phyloP scores from a whole-genome alignment of 2,113 vertebrate species.

The Silurus glanis region DNA sequence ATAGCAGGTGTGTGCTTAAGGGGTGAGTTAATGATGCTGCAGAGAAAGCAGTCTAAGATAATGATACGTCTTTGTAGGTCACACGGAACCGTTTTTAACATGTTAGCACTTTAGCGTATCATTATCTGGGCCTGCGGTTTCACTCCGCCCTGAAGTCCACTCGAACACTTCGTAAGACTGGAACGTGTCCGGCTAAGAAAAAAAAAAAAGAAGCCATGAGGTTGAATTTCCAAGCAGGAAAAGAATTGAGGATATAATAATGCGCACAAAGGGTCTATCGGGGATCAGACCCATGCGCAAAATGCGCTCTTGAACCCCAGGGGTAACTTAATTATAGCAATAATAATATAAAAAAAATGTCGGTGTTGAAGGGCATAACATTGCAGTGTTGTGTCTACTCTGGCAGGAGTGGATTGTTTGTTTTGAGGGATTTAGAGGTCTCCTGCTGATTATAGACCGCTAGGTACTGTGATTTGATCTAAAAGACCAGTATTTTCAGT shows the following conservation, averaged over 20 bases:
- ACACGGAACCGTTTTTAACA: background rate
- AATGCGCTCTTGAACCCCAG: background rate
- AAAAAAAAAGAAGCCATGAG: background rate
- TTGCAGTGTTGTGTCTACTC: background rate
- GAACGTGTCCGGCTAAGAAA: background rate
- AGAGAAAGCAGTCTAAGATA: constrained; percentile 18
- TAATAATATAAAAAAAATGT: background rate
- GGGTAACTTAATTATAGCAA: background rate
- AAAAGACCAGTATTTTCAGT: background rate
- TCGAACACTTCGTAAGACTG: constrained; percentile 6
- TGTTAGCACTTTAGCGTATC: constrained; percentile 26
- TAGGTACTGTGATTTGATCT: background rate
- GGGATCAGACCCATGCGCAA: background rate
- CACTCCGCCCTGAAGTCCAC: background rate
- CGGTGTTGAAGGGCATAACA: background rate
- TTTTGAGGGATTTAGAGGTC: background rate
- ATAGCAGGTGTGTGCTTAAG: constrained; percentile 29
- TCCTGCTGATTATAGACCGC: background rate
- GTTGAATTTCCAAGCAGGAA: background rate
- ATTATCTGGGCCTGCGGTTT: constrained; percentile 23
- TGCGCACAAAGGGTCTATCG: background rate
- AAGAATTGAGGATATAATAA: background rate
- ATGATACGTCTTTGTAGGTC: constrained; percentile 24
- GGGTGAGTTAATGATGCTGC: constrained; percentile 34
- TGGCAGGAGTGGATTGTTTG: background rate